These are phyloP conservation scores for Camelus bactrianus DNA, from an alignment of 2,113 vertebrate genomes.

Conservation along the genomic window DNA sequence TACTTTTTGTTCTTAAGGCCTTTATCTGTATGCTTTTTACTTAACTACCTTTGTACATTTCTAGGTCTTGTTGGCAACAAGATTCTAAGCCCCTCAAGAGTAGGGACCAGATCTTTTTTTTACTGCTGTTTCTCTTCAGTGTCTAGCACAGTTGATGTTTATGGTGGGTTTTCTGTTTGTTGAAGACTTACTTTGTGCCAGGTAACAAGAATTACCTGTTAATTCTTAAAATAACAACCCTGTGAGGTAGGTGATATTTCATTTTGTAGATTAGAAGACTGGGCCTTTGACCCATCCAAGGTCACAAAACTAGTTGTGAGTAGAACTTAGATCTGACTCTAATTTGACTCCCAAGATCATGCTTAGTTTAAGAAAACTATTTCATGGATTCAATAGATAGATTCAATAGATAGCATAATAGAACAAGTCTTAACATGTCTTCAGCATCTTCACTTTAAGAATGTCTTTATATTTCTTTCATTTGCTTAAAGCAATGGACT, in stretches of 20 bases:
- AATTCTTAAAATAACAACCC: neutral
- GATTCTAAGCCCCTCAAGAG: neutral
- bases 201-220: conserved; percentile 39
- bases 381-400: conserved; percentile 13
- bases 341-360: neutral
- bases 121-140: neutral
- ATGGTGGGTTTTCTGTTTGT: conserved; percentile 35
- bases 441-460: neutral
- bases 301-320: conserved; percentile 38
- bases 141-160: neutral
- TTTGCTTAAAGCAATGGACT: conserved; percentile 6
- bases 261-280: conserved; percentile 24
- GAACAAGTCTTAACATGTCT: neutral
- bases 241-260: neutral
- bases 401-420: conserved; percentile 41
- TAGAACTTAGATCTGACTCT: conserved; percentile 38
- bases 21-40: conserved; percentile 40
- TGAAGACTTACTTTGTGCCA: conserved; percentile 37
- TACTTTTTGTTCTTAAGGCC: neutral
- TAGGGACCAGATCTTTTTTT: conserved; percentile 44
- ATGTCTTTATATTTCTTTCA: conserved; percentile 38
- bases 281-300: neutral
- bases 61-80: neutral
- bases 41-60: neutral
- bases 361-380: conserved; percentile 43